Evolutionary conservation across 2,888 invertebrate species (phyloP), one percentile per base, ranked within the genome.

Genomic region (Pycnomerus fuliginosus): DNA sequence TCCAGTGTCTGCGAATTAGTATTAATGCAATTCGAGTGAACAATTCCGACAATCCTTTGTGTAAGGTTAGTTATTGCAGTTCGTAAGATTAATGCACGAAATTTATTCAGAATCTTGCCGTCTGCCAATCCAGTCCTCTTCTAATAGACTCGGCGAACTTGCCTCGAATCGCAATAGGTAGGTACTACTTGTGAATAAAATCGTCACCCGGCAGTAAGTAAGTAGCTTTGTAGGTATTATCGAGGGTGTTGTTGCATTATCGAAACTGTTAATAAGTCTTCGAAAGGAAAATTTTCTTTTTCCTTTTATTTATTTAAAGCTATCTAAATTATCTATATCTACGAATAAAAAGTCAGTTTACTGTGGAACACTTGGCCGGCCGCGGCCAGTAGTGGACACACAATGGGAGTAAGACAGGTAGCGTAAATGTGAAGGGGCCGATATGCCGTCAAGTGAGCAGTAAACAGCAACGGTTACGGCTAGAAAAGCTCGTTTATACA

Each of bases 21-120:
- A 57, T 57, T 57, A 53, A 53, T 53, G 55, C 50, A 49, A 44
- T 52, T 48, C 50, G 48, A 50, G 48, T 50, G 54, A 51, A 49
- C 53, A 46, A 52, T 55, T 53, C 55, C 51, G 56, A 54, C 56
- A 51, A 48, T 50, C 54, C 53, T 56, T 56, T 56, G 56, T 56
- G 51, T 46, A 41, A n/a, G 33, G 52, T 51, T 45, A 35, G 42
- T 50, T 54, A 54, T 58, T 53, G 55, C 48, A 41, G 36, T 30
- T 46, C 38, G 40, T 28, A 53, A 55, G 58, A 58, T 58, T 53
- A 56, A 58, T 58, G 58, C 54, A 39, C 47, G 39, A 52, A 58
- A 58, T 58, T 56, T 56, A 58, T 58, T 53, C 55, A 56, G 52
- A 45, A 58, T 48, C 53, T 44, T 44, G 41, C 58, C 51, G 54